These are phyloP conservation scores for Chrysochloris asiatica DNA, from an alignment of 2,113 vertebrate species.

Conservation along the genomic window DNA sequence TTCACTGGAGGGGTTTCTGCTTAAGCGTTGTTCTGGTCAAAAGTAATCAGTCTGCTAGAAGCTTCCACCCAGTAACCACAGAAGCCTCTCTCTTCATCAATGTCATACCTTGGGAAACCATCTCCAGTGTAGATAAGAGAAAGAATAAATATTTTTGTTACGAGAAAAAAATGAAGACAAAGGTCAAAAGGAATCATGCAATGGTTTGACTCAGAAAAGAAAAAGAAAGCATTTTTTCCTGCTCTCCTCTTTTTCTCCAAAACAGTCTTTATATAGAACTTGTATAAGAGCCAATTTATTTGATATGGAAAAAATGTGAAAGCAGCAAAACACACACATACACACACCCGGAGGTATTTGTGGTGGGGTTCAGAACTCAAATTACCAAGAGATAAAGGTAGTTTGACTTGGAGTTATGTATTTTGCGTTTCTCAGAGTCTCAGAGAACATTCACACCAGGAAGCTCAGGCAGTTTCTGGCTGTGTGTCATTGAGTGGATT, in stretches of 20 bases:
- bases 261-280: constrained; percentile 80
- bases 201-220: constrained; percentile 71
- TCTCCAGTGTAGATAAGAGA: constrained; percentile 81
- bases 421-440: constrained; percentile 55
- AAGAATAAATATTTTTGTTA: constrained; percentile 85
- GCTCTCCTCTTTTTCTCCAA: constrained; percentile 58
- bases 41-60: constrained; percentile 60
- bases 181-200: constrained; percentile 81
- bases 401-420: constrained; percentile 60
- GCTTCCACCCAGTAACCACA: constrained; percentile 43
- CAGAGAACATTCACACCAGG: constrained; percentile 31
- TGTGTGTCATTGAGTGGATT: no score
- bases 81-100: constrained; percentile 78
- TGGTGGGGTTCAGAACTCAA: constrained; percentile 69
- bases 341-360: constrained; percentile 61
- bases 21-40: constrained; percentile 1
- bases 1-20: constrained; percentile 3
- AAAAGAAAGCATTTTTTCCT: constrained; percentile 72
- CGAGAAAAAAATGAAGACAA: constrained; percentile 83
- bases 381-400: constrained; percentile 78
- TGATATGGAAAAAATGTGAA: constrained; percentile 81
- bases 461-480: no score
- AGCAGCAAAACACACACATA: constrained; percentile 43
- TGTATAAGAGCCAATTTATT: constrained; percentile 78
- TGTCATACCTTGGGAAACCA: constrained; percentile 82